Evolutionary conservation across 2,888 invertebrate species (phyloP), one percentile per base, ranked within the genome.

Genomic region (Microplitis deprimator): DNA sequence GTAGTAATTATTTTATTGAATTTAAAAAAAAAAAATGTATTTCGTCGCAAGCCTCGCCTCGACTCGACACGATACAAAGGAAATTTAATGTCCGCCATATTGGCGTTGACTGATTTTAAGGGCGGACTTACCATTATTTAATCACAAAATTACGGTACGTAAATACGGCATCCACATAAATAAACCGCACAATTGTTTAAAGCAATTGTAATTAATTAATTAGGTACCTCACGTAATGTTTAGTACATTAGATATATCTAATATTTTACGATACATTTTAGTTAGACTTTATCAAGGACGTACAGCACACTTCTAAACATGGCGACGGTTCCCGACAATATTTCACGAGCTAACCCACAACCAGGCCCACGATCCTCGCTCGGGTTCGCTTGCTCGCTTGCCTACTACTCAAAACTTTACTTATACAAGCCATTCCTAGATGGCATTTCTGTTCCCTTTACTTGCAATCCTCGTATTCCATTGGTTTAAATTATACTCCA

Each of bases 41-140:
- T 16, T 41, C 38, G 20, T 3, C 1, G 38, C 13, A 62, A 68
- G 69, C 77, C 65, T 69, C 68, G 79, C 75, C 75, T 67, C 29
- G 68, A 38, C 50, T 79, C 50, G 50, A 13, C 82, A 77, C 81
- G 81, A 84, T 86, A 86, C 84, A 86, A 87, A 86, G 85, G 83
- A 83, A 85, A 85, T 83, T 87, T 88, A 79, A 88, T 90, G 90
- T 90, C 91, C 91, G 91, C 91, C 92, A 90, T 90, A 87, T 90
- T 89, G 90, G 89, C 90, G 88, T 89, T 89, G 86, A 88, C 84
- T 86, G 84, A 84, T 85, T 86, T 85, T 86, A 88, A 87, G 86
- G 89, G 87, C 89, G 87, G 90, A 92, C 92, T 92, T 91, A 93
- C 93, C 93, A 93, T 93, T 92, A 90, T 91, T 92, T 92, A 92